These are phyloP conservation scores for Cylindroiulus punctatus DNA, from an alignment of 2,888 invertebrate species.

Conservation along the genomic window DNA sequence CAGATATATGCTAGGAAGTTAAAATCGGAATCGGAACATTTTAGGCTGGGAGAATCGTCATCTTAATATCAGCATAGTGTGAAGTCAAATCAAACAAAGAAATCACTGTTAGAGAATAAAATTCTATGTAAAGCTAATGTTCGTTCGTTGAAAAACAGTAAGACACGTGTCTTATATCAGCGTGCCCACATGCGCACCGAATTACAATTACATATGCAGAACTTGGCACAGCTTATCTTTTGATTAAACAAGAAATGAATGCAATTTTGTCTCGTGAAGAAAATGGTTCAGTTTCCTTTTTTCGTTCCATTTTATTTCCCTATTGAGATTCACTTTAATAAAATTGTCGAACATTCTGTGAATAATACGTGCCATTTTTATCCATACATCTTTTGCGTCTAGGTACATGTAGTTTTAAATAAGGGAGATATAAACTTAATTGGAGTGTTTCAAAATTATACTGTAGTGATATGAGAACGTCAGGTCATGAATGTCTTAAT, in stretches of 20 bases:
- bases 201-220: slow-evolving; percentile 6
- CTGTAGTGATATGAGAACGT: too few relatives aligned
- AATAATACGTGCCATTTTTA: too few relatives aligned
- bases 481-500: too few relatives aligned
- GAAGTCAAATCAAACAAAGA: not conserved
- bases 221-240: not conserved
- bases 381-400: too few relatives aligned
- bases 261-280: not conserved
- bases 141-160: not conserved
- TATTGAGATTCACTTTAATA: not conserved
- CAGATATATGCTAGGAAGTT: too few relatives aligned
- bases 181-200: not conserved
- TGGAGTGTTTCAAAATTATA: too few relatives aligned
- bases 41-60: not conserved
- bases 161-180: not conserved
- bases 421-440: too few relatives aligned
- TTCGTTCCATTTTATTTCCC: not conserved
- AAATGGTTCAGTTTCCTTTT: not conserved
- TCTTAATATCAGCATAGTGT: not conserved
- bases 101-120: not conserved
- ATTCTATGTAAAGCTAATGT: not conserved
- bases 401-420: too few relatives aligned
- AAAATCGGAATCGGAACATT: too few relatives aligned
- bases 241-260: slow-evolving; percentile 25
- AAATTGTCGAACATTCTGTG: too few relatives aligned